These are phyloP conservation scores for Sympetrum striolatum DNA, from an alignment of 2,888 invertebrate genomes.

Conservation along the genomic window DNA sequence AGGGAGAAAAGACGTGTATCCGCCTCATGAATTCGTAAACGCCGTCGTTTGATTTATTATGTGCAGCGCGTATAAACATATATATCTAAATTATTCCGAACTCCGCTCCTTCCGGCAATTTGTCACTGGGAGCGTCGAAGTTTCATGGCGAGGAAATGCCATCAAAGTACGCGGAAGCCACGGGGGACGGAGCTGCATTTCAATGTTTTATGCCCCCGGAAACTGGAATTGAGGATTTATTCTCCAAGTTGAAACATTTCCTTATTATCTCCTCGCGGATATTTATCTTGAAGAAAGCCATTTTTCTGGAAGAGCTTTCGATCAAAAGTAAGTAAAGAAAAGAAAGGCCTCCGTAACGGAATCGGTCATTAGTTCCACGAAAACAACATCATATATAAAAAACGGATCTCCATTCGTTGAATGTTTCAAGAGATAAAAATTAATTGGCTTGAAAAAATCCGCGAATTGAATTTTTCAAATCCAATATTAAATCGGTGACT, in stretches of 20 bases:
- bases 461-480: too few species aligned
- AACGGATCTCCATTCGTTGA: too few species aligned
- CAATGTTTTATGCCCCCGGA: neutral
- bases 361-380: too few species aligned
- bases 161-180: neutral
- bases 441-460: too few species aligned
- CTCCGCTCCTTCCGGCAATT: neutral
- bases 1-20: neutral
- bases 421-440: too few species aligned
- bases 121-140: neutral
- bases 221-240: neutral
- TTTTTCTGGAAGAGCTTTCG: neutral
- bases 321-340: neutral
- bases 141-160: neutral
- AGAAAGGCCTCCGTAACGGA: neutral
- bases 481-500: too few species aligned
- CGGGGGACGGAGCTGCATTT: neutral
- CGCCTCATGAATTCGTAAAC: neutral
- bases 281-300: neutral
- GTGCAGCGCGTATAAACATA: neutral
- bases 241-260: neutral
- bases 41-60: neutral
- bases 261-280: neutral
- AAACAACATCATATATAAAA: too few species aligned
- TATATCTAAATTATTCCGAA: neutral